phyloP scores from a whole-genome alignment of 2,113 vertebrate species.

The Balaeniceps rex region DNA sequence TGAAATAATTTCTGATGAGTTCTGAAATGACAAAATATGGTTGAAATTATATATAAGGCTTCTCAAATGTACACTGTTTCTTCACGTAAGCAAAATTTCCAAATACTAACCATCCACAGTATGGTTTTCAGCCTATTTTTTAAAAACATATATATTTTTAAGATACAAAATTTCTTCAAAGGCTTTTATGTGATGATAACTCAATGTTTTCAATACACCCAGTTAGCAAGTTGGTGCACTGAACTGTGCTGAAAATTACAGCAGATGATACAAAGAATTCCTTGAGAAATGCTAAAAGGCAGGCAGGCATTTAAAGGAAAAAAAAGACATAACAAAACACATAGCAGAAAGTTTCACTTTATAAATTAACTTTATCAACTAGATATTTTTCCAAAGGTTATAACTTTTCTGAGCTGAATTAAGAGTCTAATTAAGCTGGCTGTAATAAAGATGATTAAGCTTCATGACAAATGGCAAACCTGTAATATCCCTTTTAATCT shows the following conservation, averaged over 20 bases:
- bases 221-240: neutral
- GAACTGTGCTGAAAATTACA: neutral
- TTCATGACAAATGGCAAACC: neutral
- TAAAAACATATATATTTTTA: neutral
- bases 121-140: rapidly evolving
- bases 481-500: neutral
- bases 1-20: neutral
- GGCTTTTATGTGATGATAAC: neutral
- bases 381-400: neutral
- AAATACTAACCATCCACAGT: neutral
- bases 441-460: neutral
- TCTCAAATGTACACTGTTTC: neutral
- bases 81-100: neutral
- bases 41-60: neutral
- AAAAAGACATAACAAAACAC: neutral
- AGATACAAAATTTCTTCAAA: neutral
- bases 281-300: neutral
- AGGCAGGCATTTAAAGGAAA: neutral
- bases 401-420: neutral
- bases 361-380: neutral
- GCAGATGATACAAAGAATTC: neutral
- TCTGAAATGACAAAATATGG: neutral
- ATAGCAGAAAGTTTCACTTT: neutral
- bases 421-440: neutral
- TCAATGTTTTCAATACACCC: neutral